These are phyloP conservation scores for Psococerastis gibbosa DNA, from an alignment of 2,888 invertebrate species.

Conservation along the genomic window DNA sequence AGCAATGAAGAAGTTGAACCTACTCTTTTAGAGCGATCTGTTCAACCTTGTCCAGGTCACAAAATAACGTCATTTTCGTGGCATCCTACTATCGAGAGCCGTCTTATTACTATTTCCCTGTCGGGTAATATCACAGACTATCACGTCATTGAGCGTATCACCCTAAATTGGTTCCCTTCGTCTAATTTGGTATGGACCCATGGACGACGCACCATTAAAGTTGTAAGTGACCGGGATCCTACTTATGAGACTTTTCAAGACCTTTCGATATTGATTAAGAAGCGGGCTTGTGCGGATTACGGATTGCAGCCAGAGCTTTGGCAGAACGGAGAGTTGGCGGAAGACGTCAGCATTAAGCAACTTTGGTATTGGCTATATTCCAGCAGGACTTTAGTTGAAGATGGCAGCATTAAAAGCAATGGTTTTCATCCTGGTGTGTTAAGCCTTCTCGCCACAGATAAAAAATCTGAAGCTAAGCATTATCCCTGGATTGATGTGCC, in stretches of 20 bases:
- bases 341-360: slow-evolving; percentile 51
- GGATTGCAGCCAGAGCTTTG: slow-evolving; percentile 60
- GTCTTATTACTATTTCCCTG: slow-evolving; percentile 44
- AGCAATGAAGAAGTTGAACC: slow-evolving; percentile 54
- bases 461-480: slow-evolving; percentile 38
- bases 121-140: slow-evolving; percentile 48
- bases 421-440: slow-evolving; percentile 23
- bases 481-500: slow-evolving; percentile 46
- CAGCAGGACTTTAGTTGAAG: slow-evolving; percentile 48
- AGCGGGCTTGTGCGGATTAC: slow-evolving; percentile 51
- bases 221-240: slow-evolving; percentile 31
- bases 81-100: slow-evolving; percentile 67
- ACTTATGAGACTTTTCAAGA: slow-evolving; percentile 40
- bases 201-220: slow-evolving; percentile 43
- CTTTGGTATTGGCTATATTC: slow-evolving; percentile 71
- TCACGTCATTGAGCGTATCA: slow-evolving; percentile 61
- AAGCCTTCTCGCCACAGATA: slow-evolving; percentile 10
- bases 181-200: slow-evolving; percentile 56
- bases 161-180: slow-evolving; percentile 59
- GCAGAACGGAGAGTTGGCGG: slow-evolving; percentile 60
- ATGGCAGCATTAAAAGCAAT: slow-evolving; percentile 26
- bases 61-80: slow-evolving; percentile 61
- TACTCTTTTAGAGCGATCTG: slow-evolving; percentile 49
- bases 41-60: slow-evolving; percentile 29
- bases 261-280: slow-evolving; percentile 51